Percentiles rank a stretch among this genome's conserved stretches.
Conservation (phyloP, 2,888 invertebrate genomes). For the Perithous albicinctus region DNA sequence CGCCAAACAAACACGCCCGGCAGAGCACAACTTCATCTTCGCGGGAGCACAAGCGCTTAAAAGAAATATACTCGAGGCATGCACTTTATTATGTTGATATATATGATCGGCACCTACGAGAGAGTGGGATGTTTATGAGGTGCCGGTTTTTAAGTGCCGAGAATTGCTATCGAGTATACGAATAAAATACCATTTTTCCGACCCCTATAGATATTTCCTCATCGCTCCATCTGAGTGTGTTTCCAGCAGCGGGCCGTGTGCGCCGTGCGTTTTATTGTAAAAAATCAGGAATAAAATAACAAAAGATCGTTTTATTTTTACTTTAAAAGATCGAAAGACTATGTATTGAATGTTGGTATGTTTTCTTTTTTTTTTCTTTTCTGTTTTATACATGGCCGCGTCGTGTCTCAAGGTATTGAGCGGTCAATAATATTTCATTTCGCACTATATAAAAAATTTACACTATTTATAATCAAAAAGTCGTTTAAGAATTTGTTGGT, state of each 20-base stretch:
- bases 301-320: conserved; percentile 58
- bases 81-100: conserved; percentile 16
- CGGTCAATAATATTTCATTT: conserved; percentile 79
- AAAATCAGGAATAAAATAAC: conserved; percentile 62
- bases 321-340: conserved; percentile 72
- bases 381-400: conserved; percentile 80
- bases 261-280: conserved; percentile 50
- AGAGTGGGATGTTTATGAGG: conserved; percentile 37
- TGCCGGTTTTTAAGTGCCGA: conserved; percentile 16
- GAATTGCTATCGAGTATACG: conserved; percentile 54
- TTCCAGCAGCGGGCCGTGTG: conserved; percentile 44
- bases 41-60: conserved; percentile 57
- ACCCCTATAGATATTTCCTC: conserved; percentile 64
- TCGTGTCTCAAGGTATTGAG: conserved; percentile 71
- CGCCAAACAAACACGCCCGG: conserved; percentile 21
- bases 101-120: conserved; percentile 13
- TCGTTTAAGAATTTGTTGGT: conserved; percentile 77
- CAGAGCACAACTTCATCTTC: conserved; percentile 27
- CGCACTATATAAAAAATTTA: conserved; percentile 84
- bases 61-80: conserved; percentile 63
- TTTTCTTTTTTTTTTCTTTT: conserved; percentile 54
- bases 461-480: conserved; percentile 84
- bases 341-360: conserved; percentile 67
- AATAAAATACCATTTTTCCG: conserved; percentile 59
- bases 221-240: conserved; percentile 59